Evolutionary conservation across 2,797 vertebrate species (phyloP).

Genomic region (Limosa lapponica): DNA sequence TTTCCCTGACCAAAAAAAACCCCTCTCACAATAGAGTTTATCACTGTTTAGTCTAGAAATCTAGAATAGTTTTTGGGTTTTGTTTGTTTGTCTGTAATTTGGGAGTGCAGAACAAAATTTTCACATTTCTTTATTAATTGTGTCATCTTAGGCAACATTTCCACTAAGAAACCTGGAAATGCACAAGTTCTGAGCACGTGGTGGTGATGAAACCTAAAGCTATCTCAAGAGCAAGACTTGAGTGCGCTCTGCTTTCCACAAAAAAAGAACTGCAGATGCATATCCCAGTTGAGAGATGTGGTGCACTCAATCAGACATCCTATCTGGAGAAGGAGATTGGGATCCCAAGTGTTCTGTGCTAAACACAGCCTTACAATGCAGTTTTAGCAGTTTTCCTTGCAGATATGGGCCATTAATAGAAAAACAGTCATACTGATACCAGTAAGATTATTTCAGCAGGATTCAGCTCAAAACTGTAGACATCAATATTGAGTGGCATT

Average conservation of each 20-base stretch:
- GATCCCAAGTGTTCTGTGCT: neutral
- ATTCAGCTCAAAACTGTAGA: neutral
- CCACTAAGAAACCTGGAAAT: neutral
- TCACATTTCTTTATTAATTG: neutral
- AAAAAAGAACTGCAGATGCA: neutral
- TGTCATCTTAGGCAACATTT: neutral
- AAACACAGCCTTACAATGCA: neutral
- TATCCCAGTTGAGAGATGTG: neutral
- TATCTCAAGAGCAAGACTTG: neutral
- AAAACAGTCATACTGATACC: neutral
- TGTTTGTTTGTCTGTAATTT: neutral
- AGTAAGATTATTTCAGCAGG: neutral
- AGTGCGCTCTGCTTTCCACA: neutral
- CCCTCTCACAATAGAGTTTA: neutral
- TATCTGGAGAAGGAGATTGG: neutral
- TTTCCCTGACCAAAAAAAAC: neutral
- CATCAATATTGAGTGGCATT: neutral
- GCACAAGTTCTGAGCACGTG: neutral
- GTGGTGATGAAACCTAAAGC: neutral
- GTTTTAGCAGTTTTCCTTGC: neutral
- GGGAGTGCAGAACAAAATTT: neutral
- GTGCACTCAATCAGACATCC: rapidly evolving
- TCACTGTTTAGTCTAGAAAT: neutral
- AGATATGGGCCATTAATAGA: neutral
- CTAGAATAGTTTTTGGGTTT: rapidly evolving